Conservation (phyloP, 2,113 vertebrate genomes). For the Catharus bicknelli region DNA sequence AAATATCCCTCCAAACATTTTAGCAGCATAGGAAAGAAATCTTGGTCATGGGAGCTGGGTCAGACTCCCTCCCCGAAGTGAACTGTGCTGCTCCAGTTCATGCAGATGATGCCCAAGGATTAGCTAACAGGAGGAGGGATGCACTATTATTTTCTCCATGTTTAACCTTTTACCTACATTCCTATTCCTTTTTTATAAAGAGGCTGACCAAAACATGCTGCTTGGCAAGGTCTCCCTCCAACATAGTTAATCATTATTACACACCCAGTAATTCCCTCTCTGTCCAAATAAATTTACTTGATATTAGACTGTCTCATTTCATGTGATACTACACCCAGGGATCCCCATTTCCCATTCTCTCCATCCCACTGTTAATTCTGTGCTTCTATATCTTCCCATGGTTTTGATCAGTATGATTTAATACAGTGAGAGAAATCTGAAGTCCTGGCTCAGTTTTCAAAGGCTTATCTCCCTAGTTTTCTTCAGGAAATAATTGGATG, state of each 20-base stretch:
- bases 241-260: conserved; percentile 66
- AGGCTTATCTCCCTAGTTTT: conserved; percentile 43
- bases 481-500: conserved; percentile 58
- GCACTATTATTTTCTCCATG: neutral
- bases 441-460: conserved; percentile 35
- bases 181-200: conserved; percentile 25
- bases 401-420: conserved; percentile 41
- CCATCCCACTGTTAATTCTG: conserved; percentile 8
- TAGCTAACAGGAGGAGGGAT: conserved; percentile 36
- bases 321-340: neutral
- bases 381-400: conserved; percentile 3
- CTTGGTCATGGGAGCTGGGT: neutral
- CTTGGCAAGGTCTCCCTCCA: conserved; percentile 57
- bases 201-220: conserved; percentile 50
- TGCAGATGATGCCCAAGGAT: conserved; percentile 35
- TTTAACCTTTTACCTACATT: conserved; percentile 66
- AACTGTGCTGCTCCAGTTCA: neutral
- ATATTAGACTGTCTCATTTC: neutral
- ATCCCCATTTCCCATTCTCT: conserved; percentile 10
- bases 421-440: conserved; percentile 27
- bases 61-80: neutral
- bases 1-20: conserved; percentile 14
- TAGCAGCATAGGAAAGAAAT: neutral
- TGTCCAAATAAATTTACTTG: conserved; percentile 46
- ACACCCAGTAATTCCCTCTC: conserved; percentile 60